These are phyloP conservation scores for Fratercula arctica DNA, from an alignment of 2,797 vertebrate species.

Conservation along the genomic window DNA sequence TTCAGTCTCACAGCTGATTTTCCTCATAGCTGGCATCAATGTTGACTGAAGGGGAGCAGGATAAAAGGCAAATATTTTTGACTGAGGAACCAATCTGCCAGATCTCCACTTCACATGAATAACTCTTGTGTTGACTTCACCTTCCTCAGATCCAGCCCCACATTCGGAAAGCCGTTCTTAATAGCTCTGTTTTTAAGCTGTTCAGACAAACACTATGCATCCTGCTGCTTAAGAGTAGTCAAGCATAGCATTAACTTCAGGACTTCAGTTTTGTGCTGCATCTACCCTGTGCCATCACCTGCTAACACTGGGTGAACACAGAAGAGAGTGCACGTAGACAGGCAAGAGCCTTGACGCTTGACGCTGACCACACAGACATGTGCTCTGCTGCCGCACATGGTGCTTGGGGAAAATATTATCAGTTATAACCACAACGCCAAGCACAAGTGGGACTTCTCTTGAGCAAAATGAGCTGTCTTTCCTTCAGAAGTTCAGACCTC, in stretches of 20 bases:
- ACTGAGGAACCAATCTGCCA: not conserved
- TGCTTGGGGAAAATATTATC: not conserved
- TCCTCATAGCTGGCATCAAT: not conserved
- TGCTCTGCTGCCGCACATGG: not conserved
- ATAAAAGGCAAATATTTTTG: not conserved
- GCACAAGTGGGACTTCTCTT: not conserved
- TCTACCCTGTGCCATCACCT: not conserved
- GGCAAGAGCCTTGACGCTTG: not conserved
- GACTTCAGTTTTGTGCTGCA: not conserved
- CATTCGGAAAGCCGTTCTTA: not conserved
- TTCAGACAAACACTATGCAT: not conserved
- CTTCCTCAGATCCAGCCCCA: not conserved
- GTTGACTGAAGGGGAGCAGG: not conserved
- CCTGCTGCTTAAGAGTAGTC: not conserved
- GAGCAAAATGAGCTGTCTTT: not conserved
- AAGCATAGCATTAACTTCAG: not conserved
- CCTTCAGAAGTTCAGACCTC: not conserved
- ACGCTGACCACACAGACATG: not conserved
- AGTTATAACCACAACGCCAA: not conserved
- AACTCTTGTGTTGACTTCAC: not conserved
- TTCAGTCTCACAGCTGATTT: not conserved
- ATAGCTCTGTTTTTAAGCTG: not conserved
- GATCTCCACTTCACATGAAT: not conserved
- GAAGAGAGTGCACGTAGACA: not conserved
- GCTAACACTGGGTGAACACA: not conserved